A percentile compares a stretch with the other conserved stretches of the same genome.
phyloP scores from a whole-genome alignment of 2,888 invertebrate species.

The Gerosis bhagava region DNA sequence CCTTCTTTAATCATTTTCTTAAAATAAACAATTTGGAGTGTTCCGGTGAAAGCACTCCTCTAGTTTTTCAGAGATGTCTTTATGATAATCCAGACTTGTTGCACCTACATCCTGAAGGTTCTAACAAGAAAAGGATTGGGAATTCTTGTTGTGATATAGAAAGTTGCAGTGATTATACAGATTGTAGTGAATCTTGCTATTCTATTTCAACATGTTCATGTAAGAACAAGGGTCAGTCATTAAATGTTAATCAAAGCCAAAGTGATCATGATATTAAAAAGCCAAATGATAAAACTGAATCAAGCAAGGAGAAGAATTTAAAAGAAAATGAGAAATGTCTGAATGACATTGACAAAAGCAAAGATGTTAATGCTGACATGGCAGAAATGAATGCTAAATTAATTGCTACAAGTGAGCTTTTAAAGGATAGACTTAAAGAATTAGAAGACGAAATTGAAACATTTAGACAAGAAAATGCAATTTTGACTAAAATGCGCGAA shows the following conservation, averaged over 20 bases:
- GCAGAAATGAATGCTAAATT: conserved; percentile 72
- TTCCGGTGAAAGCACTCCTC: conserved; percentile 70
- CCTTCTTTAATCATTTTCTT: conserved; percentile 77
- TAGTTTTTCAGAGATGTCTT: conserved; percentile 65
- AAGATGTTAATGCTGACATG: conserved; percentile 60
- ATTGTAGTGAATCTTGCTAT: conserved; percentile 59
- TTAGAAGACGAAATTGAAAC: conserved; percentile 84
- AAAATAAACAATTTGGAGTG: conserved; percentile 56
- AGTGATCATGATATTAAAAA: conserved; percentile 27
- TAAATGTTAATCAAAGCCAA: conserved; percentile 29
- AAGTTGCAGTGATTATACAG: conserved; percentile 58
- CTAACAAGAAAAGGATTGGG: conserved; percentile 40
- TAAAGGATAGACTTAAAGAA: conserved; percentile 84
- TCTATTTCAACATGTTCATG: conserved; percentile 67
- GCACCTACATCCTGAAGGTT: conserved; percentile 56
- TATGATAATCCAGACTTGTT: conserved; percentile 59
- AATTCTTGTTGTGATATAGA: conserved; percentile 53
- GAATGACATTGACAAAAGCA: conserved; percentile 51
- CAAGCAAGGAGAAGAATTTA: conserved; percentile 25
- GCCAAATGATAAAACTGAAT: conserved; percentile 17
- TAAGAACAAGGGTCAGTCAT: conserved; percentile 55
- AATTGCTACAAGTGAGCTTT: conserved; percentile 80
- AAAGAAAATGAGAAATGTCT: conserved; percentile 48
- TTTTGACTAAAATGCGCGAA: conserved; percentile 78
- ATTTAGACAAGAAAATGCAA: conserved; percentile 76